Conservation (phyloP, 2,888 invertebrate genomes). For the Drosophila paucipuncta region DNA sequence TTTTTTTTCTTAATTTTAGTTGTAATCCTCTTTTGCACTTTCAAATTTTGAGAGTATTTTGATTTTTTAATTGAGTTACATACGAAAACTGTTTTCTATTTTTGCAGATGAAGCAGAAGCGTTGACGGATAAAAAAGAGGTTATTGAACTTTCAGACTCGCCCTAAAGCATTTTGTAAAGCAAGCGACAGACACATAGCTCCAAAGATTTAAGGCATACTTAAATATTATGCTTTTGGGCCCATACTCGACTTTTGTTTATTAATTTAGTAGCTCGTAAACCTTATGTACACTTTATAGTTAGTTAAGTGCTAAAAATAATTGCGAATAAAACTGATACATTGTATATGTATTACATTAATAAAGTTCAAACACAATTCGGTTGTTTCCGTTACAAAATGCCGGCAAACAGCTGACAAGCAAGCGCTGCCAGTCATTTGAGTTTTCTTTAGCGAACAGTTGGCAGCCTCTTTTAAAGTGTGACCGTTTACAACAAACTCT, state of each 20-base stretch:
- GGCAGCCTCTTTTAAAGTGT: conserved; percentile 31
- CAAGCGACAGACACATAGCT: conserved; percentile 28
- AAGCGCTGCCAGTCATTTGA: conserved; percentile 28
- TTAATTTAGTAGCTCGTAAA: conserved; percentile 12
- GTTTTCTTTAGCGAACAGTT: conserved; percentile 22
- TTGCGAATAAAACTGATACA: conserved; percentile 33
- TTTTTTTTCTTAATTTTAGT: conserved; percentile 11
- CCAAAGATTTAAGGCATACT: conserved; percentile 48
- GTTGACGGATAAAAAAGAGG: conserved; percentile 53
- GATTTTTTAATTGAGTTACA: conserved; percentile 35
- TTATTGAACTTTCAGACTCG: conserved; percentile 67
- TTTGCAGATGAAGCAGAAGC: conserved; percentile 47
- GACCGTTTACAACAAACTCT: neutral
- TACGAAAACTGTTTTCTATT: conserved; percentile 32
- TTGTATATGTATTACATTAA: conserved; percentile 7
- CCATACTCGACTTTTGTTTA: conserved; percentile 17
- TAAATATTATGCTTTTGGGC: conserved; percentile 24
- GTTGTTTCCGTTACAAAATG: conserved; percentile 8
- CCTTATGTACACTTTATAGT: conserved; percentile 16
- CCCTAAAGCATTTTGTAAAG: conserved; percentile 33
- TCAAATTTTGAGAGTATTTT: conserved; percentile 35
- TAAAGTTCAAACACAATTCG: neutral
- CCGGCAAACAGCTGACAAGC: conserved; percentile 21
- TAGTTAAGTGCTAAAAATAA: conserved; percentile 12
- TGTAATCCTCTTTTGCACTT: conserved; percentile 11